Evolutionary conservation across 2,888 invertebrate species (phyloP).

Genomic region (Drosophila flavopinicola): DNA sequence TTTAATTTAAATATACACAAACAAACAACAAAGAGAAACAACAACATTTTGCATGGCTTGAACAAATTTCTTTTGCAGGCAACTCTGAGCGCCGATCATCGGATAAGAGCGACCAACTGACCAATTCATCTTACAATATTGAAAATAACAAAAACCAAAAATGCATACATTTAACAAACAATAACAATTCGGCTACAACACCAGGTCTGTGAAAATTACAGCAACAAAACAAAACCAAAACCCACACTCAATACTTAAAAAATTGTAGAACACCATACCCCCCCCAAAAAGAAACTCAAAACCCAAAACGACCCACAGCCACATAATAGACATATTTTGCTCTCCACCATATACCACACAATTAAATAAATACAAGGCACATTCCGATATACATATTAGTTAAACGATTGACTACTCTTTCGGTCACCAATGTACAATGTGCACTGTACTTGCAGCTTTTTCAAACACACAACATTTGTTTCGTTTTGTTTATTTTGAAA

Average conservation of each 20-base stretch:
- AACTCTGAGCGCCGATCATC: slow-evolving; percentile 84
- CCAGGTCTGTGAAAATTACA: slow-evolving; percentile 84
- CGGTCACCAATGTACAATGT: slow-evolving; percentile 5
- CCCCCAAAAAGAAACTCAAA: not conserved
- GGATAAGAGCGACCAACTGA: slow-evolving; percentile 85
- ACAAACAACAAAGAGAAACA: slow-evolving; percentile 32
- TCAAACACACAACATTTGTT: slow-evolving; percentile 11
- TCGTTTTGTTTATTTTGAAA: slow-evolving; percentile 29
- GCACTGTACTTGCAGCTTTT: slow-evolving; percentile 18
- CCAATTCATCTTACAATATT: slow-evolving; percentile 84
- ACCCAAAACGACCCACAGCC: slow-evolving; percentile 1
- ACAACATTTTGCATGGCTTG: slow-evolving; percentile 84
- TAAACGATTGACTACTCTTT: not conserved
- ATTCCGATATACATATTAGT: slow-evolving; percentile 9
- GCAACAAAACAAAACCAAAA: slow-evolving; percentile 48
- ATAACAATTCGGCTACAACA: slow-evolving; percentile 85
- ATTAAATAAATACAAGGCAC: slow-evolving; percentile 26
- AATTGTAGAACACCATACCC: slow-evolving; percentile 40
- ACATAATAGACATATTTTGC: slow-evolving; percentile 1
- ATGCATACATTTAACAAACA: slow-evolving; percentile 84
- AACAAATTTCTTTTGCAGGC: slow-evolving; percentile 84
- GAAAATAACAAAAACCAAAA: slow-evolving; percentile 84
- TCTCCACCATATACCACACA: not conserved
- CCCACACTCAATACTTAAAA: slow-evolving; percentile 29
- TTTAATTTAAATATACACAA: slow-evolving; percentile 25